phyloP scores from a whole-genome alignment of 1,140 invertebrate species.

The Pseudomyrmex flavicornis region DNA sequence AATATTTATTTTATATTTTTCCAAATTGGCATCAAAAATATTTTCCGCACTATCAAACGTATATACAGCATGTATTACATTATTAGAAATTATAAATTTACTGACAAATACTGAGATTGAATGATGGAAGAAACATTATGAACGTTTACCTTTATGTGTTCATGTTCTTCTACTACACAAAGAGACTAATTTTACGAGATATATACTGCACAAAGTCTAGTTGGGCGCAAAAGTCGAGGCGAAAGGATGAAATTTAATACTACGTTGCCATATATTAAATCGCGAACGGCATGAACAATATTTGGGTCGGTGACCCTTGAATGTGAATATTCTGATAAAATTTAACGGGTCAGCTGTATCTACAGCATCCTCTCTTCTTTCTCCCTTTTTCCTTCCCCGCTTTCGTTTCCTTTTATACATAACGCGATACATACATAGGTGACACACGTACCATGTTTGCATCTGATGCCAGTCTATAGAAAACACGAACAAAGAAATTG shows the following conservation, averaged over 20 bases:
- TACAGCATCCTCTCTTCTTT: neutral
- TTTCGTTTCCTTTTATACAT: neutral
- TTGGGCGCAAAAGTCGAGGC: slow-evolving; percentile 6
- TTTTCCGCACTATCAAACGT: too few species aligned
- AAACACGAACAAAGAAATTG: slow-evolving; percentile 53
- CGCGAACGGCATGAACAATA: slow-evolving; percentile 36
- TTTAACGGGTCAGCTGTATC: slow-evolving; percentile 32
- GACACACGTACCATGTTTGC: slow-evolving; percentile 28
- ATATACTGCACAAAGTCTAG: neutral
- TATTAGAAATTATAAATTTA: neutral
- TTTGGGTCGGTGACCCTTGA: slow-evolving; percentile 26
- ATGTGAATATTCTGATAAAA: slow-evolving; percentile 55
- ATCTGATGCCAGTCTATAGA: slow-evolving; percentile 42
- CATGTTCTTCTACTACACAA: neutral
- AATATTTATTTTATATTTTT: too few species aligned
- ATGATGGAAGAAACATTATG: neutral
- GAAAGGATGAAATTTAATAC: slow-evolving; percentile 48
- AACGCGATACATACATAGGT: neutral
- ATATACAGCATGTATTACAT: neutral
- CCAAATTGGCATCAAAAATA: too few species aligned
- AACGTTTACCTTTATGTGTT: neutral
- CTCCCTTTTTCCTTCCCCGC: neutral
- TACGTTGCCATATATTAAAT: slow-evolving; percentile 52
- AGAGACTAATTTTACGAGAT: neutral
- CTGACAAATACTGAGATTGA: too few species aligned